Base-by-base conservation (phyloP, 2,113 vertebrate species). In the Neodon shergylaensis region DNA sequence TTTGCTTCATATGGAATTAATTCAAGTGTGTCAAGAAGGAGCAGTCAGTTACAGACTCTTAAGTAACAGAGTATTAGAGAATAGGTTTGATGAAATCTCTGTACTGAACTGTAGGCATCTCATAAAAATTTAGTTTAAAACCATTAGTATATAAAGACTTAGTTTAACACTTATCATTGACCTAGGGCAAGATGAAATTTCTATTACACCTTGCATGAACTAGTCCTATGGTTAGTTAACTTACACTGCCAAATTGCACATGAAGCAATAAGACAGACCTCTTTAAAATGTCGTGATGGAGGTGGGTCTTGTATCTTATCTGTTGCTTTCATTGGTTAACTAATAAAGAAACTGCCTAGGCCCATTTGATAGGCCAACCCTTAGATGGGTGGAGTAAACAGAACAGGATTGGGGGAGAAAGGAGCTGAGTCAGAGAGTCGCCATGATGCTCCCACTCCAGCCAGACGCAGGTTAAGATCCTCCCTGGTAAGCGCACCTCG, bases 91-190 rank as follows among this genome's bases (percentile, higher is more conserved):
- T 90, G 16, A 52, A 66, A 76, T 86, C 47, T 92, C 24, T 74
- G 7, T 70, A 87, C 17, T 91, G 13, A 3, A 85, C 2, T 44
- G 22, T 1, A 90, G 54, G 9, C 21, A 83, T 74, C 12, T 92
- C 63, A 72, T 4, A 84, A 96, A 65, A 81, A 85, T 65, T 61
- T 83, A 83, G 44, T 81, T 61, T 68, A 83, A 93, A 84, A 70
- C 0, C 4, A 78, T 4, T 77, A 72, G 21, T 66, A 42, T 36
- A 54, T 1, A 21, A 36, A 92, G 21, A 74, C 36, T 2, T 22
- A 91, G 12, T 70, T 19, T 19, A 54, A 11, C 47, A 88, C 77
- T 76, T 83, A 17, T 73, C 42, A 74, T 65, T 39, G 11, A 42
- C 9, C 7, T 63, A 74, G 54, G 11, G 49, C 2, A 77, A 52